Conservation (phyloP, 2,888 invertebrate species). For the Stegana nigrithorax region DNA sequence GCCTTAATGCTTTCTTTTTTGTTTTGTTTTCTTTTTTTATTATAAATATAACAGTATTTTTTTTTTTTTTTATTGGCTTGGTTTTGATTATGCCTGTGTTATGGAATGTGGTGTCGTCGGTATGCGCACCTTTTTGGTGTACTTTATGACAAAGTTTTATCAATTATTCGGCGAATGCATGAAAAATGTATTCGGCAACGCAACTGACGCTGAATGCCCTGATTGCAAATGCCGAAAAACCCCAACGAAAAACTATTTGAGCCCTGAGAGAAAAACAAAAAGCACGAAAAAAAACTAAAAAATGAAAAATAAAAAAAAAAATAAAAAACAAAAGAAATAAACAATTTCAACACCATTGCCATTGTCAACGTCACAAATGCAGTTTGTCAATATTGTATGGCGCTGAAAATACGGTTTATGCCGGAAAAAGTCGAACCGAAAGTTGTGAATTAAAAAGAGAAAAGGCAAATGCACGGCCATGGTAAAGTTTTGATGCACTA, state of each 20-base stretch:
- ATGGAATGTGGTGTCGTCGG: neutral
- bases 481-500: too few relatives aligned
- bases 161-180: constrained; percentile 51
- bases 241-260: neutral
- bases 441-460: too few relatives aligned
- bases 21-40: neutral
- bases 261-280: constrained; percentile 6
- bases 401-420: constrained; percentile 46
- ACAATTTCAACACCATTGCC: neutral
- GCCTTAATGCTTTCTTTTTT: neutral
- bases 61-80: too few relatives aligned
- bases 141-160: constrained; percentile 44
- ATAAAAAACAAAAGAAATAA: constrained; percentile 1
- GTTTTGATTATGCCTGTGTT: neutral
- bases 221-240: neutral
- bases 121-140: constrained; percentile 31
- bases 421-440: too few relatives aligned
- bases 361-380: constrained; percentile 1
- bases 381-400: constrained; percentile 21
- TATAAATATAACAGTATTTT: too few relatives aligned
- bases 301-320: neutral
- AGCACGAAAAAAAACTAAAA: neutral
- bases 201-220: too few relatives aligned
- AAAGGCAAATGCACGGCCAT: too few relatives aligned
- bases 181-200: constrained; percentile 41